phyloP scores from a whole-genome alignment of 1,140 invertebrate genomes.

The Hycleus cichorii region DNA sequence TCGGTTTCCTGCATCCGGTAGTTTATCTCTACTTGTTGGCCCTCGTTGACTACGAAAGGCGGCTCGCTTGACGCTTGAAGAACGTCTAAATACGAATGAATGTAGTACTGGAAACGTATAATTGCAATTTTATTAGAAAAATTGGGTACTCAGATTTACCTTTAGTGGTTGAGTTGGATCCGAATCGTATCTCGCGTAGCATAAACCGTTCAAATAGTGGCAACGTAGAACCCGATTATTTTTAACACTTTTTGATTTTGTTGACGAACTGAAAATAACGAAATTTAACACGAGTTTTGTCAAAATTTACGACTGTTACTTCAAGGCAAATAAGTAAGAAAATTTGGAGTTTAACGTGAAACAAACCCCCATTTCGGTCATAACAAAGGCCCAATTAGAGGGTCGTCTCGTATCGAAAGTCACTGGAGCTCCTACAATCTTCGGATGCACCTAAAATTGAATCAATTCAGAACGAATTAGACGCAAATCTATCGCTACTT shows the following conservation, averaged over 20 bases:
- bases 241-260: background rate
- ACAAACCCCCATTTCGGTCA: constrained; percentile 50
- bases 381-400: constrained; percentile 43
- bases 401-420: constrained; percentile 33
- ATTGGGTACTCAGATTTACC: constrained; percentile 33
- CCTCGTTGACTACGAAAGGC: constrained; percentile 37
- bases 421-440: constrained; percentile 28
- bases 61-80: constrained; percentile 38
- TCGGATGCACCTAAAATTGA: constrained; percentile 32
- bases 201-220: constrained; percentile 48
- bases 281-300: no score
- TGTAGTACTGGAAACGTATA: constrained; percentile 40
- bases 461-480: no score
- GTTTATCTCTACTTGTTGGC: constrained; percentile 43
- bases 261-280: background rate
- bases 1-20: constrained; percentile 47
- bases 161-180: constrained; percentile 34
- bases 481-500: no score
- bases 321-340: constrained; percentile 29
- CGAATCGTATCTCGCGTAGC: constrained; percentile 45
- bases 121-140: background rate
- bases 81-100: constrained; percentile 51
- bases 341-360: constrained; percentile 45
- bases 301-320: constrained; percentile 15
- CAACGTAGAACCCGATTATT: constrained; percentile 37